These are phyloP conservation scores for Laticauda laticaudata DNA, from an alignment of 2,113 vertebrate species.

Conservation along the genomic window DNA sequence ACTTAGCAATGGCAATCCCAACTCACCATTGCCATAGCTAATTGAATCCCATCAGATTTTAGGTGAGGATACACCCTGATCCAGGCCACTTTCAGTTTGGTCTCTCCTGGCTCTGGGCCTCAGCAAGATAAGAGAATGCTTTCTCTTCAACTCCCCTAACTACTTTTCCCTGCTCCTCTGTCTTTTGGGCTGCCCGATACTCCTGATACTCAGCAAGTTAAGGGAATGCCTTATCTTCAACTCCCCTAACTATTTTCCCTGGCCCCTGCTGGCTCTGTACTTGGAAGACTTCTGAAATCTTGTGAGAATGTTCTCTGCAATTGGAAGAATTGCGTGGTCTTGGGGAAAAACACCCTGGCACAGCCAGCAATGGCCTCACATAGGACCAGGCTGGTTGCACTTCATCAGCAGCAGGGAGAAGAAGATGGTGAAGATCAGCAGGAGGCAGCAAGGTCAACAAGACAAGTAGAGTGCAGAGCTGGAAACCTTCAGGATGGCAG, in stretches of 20 bases:
- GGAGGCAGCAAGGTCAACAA: background rate
- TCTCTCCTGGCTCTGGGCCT: background rate
- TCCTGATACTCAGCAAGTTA: background rate
- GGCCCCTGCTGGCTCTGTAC: background rate
- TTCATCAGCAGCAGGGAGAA: background rate
- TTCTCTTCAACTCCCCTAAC: background rate
- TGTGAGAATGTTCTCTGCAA: background rate
- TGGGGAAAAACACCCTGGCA: background rate
- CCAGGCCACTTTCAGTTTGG: background rate
- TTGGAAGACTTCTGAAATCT: background rate
- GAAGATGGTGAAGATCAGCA: background rate
- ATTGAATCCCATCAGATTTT: background rate
- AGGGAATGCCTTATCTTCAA: too few species aligned
- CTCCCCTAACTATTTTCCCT: too few species aligned
- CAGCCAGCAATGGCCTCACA: background rate
- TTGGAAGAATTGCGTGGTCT: background rate
- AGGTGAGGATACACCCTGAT: background rate
- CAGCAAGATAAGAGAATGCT: background rate
- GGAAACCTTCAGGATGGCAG: background rate
- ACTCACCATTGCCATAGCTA: background rate
- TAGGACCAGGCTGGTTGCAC: background rate
- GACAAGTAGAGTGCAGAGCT: fast-evolving
- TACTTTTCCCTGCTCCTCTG: background rate
- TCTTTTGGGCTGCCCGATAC: background rate
- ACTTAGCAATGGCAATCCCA: background rate